Base-by-base conservation (phyloP, 2,113 vertebrate species). In the Eleginops maclovinus region DNA sequence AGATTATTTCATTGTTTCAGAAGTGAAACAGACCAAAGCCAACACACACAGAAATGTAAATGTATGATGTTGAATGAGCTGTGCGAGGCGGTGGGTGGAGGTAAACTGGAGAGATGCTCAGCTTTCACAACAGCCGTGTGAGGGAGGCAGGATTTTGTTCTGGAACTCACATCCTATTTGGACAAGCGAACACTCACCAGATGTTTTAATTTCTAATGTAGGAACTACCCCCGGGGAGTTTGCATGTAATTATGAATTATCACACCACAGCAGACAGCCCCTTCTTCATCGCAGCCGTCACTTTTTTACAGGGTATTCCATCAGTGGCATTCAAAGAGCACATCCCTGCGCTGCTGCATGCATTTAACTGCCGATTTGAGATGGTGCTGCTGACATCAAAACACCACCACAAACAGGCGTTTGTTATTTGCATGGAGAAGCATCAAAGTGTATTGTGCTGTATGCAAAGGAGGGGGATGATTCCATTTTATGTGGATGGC, bases 181-280 rank as follows among this genome's bases (percentile, higher is more conserved):
- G 82, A 89, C 73, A 90, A 88, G 72, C 36, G 17, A 82, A 84
- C 73, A 75, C 68, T 87, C 72, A 60, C 64, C 81, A 47, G 81
- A 87, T 89, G 86, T 81, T 92, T 88, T 84, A 54, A 86, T 87
- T 82, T 84, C 82, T 78, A 78, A 86, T 61, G 83, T 82, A 85
- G 85, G 83, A 77, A 84, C 58, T 65, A 4, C 53, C 82, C 82
- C 67, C 22, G 7, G 86, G 92, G 91, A 83, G 75, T 77, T 85
- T 91, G 89, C 86, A 91, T 92, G 78, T 90, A 86, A 92, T 93
- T 93, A 91, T 76, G 74, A 91, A 92, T 93, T 89, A 93, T 92
- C 90, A 81, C 71, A 70, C 85, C 51, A 40, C 50, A 66, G 68
- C 90, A 93, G 83, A 87, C 82, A 46, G 53, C 17, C 66, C 36